Percentiles rank a stretch among this genome's conserved stretches.
These are phyloP conservation scores for Papilio dardanus DNA, from an alignment of 1,140 invertebrate species.

Conservation along the genomic window DNA sequence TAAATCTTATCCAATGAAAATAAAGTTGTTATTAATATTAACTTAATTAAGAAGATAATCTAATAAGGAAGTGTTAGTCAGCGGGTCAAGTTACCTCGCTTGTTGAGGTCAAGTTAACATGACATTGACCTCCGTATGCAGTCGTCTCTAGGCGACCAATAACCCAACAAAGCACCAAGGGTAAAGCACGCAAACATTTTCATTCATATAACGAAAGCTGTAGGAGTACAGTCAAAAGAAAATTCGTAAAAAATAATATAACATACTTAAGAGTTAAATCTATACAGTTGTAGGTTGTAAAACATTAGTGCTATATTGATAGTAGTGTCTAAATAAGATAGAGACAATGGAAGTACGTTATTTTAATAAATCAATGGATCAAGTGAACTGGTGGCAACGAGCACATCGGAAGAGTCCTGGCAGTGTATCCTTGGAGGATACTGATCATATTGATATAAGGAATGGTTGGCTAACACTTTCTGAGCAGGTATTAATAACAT, in stretches of 20 bases:
- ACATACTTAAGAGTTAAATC: not conserved
- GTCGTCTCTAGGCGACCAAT: conserved; percentile 54
- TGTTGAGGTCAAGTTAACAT: conserved; percentile 61
- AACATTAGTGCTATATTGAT: not conserved
- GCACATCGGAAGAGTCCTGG: conserved; percentile 53
- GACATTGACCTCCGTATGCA: conserved; percentile 67
- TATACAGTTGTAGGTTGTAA: no score
- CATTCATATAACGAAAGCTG: conserved; percentile 42
- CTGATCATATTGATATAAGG: conserved; percentile 64
- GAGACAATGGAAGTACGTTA: conserved; percentile 48
- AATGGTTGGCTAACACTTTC: conserved; percentile 71
- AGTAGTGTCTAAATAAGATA: not conserved
- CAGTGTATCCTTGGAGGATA: conserved; percentile 52
- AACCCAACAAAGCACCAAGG: conserved; percentile 58
- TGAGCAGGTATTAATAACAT: conserved; percentile 54
- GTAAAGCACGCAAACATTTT: conserved; percentile 26
- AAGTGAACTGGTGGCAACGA: conserved; percentile 69
- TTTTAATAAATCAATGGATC: conserved; percentile 57
- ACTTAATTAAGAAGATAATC: not conserved
- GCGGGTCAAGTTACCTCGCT: conserved; percentile 58
- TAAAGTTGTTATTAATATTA: not conserved
- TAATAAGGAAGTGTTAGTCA: conserved; percentile 37
- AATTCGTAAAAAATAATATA: not conserved
- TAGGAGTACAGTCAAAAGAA: not conserved
- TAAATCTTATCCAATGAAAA: not conserved